Evolutionary conservation across 2,888 invertebrate species (phyloP).

Genomic region (Schizotus pectinicornis): DNA sequence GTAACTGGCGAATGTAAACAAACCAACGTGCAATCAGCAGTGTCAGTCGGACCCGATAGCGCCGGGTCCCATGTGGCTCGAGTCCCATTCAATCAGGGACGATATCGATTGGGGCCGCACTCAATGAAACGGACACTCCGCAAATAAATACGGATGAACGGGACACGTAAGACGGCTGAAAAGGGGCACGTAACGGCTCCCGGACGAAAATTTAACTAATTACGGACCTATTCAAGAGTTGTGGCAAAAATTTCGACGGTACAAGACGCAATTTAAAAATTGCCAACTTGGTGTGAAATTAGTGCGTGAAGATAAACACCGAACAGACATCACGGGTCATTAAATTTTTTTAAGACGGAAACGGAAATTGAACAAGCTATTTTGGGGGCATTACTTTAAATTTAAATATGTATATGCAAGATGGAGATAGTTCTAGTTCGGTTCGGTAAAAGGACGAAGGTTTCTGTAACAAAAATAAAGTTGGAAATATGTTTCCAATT

Average conservation of each 20-base stretch:
- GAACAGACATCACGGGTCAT: too few species aligned
- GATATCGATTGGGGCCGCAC: conserved; percentile 43
- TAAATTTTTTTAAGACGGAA: conserved; percentile 1
- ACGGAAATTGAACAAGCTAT: conserved; percentile 6
- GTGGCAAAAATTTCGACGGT: too few species aligned
- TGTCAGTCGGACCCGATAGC: conserved; percentile 33
- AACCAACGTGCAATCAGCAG: conserved; percentile 47
- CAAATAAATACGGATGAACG: conserved; percentile 14
- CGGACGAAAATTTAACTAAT: too few species aligned
- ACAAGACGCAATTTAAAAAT: too few species aligned
- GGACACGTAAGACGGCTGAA: conserved; percentile 3
- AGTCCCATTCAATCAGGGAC: conserved; percentile 50
- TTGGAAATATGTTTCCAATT: too few species aligned
- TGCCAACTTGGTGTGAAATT: too few species aligned
- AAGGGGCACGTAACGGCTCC: conserved; percentile 1
- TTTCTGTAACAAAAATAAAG: not conserved
- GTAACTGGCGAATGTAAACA: conserved; percentile 44
- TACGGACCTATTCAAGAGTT: too few species aligned
- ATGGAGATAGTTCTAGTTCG: not conserved
- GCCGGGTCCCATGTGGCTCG: conserved; percentile 48
- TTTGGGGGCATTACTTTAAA: conserved; percentile 1
- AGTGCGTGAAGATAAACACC: too few species aligned
- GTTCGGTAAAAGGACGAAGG: not conserved
- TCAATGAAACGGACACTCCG: conserved; percentile 32
- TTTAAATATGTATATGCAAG: not conserved